These are phyloP conservation scores for Aphyosemion australe DNA, from an alignment of 2,113 vertebrate species.

Conservation along the genomic window DNA sequence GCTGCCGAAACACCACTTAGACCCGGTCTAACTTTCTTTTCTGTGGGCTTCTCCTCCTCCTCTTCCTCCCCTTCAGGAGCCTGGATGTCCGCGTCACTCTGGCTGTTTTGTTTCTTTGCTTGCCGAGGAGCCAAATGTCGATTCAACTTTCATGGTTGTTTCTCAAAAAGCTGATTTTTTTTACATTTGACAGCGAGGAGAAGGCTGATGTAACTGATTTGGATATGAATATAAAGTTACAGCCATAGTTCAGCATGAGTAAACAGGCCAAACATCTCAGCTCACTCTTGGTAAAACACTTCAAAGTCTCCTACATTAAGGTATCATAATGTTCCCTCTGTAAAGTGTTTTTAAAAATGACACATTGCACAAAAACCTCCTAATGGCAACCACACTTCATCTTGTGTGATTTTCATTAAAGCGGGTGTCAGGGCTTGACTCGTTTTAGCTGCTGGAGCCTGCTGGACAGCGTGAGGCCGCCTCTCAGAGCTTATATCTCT, in stretches of 20 bases:
- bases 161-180: constrained; percentile 5
- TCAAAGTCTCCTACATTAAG: not conserved
- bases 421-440: constrained; percentile 36
- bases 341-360: too few species aligned
- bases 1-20: constrained; percentile 54
- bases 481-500: constrained; percentile 51
- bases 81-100: constrained; percentile 73
- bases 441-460: constrained; percentile 36
- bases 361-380: not conserved
- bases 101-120: constrained; percentile 58
- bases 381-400: not conserved
- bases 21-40: constrained; percentile 45
- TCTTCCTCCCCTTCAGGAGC: constrained; percentile 60
- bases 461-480: constrained; percentile 30
- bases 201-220: not conserved
- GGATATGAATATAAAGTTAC: not conserved
- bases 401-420: constrained; percentile 43
- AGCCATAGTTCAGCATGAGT: not conserved
- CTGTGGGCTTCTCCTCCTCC: constrained; percentile 70
- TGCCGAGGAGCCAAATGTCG: constrained; percentile 32
- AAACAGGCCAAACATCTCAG: not conserved
- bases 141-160: constrained; percentile 12
- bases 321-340: not conserved
- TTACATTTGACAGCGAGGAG: not conserved
- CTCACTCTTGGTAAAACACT: too few species aligned